phyloP scores from a whole-genome alignment of 2,888 invertebrate genomes.

The Drosophila fulvimacula region DNA sequence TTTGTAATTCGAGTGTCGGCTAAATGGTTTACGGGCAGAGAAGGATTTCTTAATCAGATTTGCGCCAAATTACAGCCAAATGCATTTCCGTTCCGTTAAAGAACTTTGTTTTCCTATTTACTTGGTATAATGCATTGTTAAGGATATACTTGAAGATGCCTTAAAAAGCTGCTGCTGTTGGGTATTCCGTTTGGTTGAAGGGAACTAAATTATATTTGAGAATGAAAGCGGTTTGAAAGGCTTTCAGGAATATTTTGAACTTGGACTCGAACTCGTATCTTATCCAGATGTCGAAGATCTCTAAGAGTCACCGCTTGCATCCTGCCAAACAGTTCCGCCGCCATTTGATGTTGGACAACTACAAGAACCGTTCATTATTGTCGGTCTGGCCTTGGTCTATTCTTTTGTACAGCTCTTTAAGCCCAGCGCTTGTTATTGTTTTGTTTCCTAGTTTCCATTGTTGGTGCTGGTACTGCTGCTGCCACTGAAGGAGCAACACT shows the following conservation, averaged over 20 bases:
- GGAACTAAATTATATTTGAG: background rate
- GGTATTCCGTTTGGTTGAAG: background rate
- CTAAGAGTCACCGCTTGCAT: background rate
- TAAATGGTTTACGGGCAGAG: conserved; percentile 38
- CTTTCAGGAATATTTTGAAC: background rate
- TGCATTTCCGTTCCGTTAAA: conserved; percentile 3
- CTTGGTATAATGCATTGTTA: conserved; percentile 1
- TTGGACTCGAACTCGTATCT: background rate
- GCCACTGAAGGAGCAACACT: conserved; percentile 49
- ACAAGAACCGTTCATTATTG: conserved; percentile 45
- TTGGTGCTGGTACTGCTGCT: conserved; percentile 34
- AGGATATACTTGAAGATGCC: too few species aligned
- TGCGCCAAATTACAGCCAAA: conserved; percentile 32
- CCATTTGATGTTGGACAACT: conserved; percentile 9
- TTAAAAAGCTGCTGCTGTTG: too few species aligned
- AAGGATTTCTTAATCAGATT: conserved; percentile 35
- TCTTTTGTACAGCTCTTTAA: conserved; percentile 43
- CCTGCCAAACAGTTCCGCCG: background rate
- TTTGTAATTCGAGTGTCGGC: conserved; percentile 33
- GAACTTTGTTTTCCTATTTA: background rate
- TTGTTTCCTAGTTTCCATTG: conserved; percentile 45
- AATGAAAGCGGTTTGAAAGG: background rate
- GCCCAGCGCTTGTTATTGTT: conserved; percentile 50
- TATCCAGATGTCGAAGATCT: conserved; percentile 9
- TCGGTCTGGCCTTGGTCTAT: conserved; percentile 43